Evolutionary conservation across 2,797 vertebrate species (phyloP).

Genomic region (Holocentrus rufus): DNA sequence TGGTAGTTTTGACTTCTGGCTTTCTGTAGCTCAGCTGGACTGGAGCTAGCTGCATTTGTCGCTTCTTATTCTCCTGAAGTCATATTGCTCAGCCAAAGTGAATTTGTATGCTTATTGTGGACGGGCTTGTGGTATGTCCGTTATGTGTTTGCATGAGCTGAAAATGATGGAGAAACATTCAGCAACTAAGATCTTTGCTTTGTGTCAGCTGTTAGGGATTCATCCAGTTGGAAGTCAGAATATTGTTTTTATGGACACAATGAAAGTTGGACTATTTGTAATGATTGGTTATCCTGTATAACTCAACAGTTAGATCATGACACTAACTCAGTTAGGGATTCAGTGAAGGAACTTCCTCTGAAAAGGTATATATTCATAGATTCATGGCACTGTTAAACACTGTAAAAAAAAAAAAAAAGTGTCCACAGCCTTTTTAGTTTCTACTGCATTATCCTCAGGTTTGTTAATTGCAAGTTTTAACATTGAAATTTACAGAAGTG

Average conservation of each 20-base stretch:
- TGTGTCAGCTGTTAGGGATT: neutral
- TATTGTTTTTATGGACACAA: neutral
- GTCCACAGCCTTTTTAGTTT: neutral
- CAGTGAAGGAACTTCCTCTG: neutral
- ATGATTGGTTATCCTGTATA: neutral
- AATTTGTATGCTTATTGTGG: no score
- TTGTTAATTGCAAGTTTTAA: neutral
- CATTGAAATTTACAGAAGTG: neutral
- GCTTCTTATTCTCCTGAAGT: neutral
- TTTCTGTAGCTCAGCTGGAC: neutral
- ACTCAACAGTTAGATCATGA: neutral
- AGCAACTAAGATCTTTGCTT: neutral
- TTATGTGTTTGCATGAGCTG: neutral
- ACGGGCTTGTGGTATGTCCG: neutral
- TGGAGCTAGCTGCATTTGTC: neutral
- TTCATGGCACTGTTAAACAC: neutral
- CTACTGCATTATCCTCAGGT: neutral
- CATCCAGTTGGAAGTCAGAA: neutral
- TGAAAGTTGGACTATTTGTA: neutral
- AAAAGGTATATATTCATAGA: neutral
- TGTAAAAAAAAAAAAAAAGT: neutral
- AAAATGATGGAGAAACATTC: neutral
- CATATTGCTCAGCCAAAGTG: neutral
- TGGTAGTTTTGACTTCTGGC: neutral
- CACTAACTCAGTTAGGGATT: neutral